phyloP scores from a whole-genome alignment of 2,113 vertebrate species.

The Murina feae region DNA sequence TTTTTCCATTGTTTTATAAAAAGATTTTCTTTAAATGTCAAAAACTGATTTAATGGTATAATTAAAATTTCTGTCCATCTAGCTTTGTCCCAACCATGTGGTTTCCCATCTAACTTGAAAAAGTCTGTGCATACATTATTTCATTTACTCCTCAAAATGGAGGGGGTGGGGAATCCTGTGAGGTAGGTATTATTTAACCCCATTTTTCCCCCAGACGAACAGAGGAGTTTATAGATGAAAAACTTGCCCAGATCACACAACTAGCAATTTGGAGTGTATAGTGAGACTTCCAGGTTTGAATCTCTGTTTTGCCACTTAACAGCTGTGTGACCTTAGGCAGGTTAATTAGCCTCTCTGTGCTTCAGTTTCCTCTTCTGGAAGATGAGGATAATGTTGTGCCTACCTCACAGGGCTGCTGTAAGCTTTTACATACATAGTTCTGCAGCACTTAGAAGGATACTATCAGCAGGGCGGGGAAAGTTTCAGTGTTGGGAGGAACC shows the following conservation, averaged over 20 bases:
- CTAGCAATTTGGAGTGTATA: not conserved
- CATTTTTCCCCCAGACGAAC: not conserved
- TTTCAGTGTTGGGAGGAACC: not conserved
- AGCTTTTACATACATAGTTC: not conserved
- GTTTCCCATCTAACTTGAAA: not conserved
- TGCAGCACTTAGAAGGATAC: not conserved
- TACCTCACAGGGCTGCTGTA: not conserved
- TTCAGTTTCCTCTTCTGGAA: not conserved
- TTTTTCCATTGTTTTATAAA: not conserved
- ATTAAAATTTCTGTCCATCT: not conserved
- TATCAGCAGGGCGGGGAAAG: not conserved
- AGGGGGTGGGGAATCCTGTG: not conserved
- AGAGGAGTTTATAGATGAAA: not conserved
- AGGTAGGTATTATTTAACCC: not conserved
- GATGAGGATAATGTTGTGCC: not conserved
- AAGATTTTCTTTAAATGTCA: constrained; percentile 13
- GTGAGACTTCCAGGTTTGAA: not conserved
- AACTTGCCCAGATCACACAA: not conserved
- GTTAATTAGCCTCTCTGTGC: constrained; percentile 24
- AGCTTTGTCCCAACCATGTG: not conserved
- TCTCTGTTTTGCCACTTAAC: not conserved
- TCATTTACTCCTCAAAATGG: not conserved
- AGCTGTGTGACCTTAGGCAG: not conserved
- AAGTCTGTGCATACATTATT: not conserved
- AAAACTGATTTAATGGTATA: not conserved